These are phyloP conservation scores for Diachasma alloeum DNA, from an alignment of 1,140 invertebrate genomes.

Conservation along the genomic window DNA sequence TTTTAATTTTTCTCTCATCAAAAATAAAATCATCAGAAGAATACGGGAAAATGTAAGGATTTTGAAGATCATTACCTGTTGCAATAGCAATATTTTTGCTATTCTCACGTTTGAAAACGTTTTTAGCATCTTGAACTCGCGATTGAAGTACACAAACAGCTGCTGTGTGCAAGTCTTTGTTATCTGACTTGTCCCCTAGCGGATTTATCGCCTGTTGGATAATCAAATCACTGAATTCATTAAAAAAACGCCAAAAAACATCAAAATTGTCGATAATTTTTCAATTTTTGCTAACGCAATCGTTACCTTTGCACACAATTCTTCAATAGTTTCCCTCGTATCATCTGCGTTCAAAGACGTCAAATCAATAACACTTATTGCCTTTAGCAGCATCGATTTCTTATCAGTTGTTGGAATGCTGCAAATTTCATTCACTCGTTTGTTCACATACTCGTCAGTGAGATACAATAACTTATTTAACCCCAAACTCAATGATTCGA, in stretches of 20 bases:
- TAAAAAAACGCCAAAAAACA: background rate
- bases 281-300: slow-evolving; percentile 31
- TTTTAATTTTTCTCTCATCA: too few species aligned
- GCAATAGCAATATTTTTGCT: slow-evolving; percentile 52
- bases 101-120: slow-evolving; percentile 69
- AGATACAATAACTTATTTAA: slow-evolving; percentile 26
- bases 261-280: background rate
- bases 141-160: slow-evolving; percentile 96
- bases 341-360: slow-evolving; percentile 93
- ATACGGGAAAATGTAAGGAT: background rate
- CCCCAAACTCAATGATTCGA: background rate
- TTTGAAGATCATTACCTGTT: slow-evolving; percentile 30
- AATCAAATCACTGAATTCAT: background rate
- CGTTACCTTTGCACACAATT: slow-evolving; percentile 80
- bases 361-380: slow-evolving; percentile 88
- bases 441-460: slow-evolving; percentile 34
- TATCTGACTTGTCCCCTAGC: slow-evolving; percentile 53
- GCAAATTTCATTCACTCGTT: slow-evolving; percentile 28
- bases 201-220: slow-evolving; percentile 68
- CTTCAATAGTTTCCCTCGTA: slow-evolving; percentile 79
- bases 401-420: slow-evolving; percentile 61
- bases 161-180: slow-evolving; percentile 68
- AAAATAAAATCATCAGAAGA: too few species aligned
- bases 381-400: slow-evolving; percentile 81
- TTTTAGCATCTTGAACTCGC: slow-evolving; percentile 77